These are phyloP conservation scores for Gopherus evgoodei DNA, from an alignment of 2,113 vertebrate genomes.

Conservation along the genomic window DNA sequence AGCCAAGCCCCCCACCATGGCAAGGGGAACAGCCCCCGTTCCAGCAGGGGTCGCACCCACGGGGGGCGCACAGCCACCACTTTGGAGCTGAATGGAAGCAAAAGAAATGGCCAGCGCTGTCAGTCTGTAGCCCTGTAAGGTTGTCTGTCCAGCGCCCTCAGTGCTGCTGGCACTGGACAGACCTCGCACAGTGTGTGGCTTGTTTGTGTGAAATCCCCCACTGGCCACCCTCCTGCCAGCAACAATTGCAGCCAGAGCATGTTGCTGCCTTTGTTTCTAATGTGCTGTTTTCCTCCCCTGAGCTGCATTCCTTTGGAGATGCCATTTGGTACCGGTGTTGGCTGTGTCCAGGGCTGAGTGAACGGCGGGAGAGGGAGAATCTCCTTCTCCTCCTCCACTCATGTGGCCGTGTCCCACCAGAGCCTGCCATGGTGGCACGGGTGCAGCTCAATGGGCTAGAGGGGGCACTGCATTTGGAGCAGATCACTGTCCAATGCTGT, in stretches of 20 bases:
- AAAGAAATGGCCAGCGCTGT: not conserved
- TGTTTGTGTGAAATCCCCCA: constrained; percentile 68
- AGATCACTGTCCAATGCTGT: too few relatives aligned
- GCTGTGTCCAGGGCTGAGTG: constrained; percentile 30
- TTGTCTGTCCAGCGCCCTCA: not conserved
- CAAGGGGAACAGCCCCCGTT: too few relatives aligned
- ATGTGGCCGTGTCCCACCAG: not conserved
- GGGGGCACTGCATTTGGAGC: not conserved
- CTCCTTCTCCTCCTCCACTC: not conserved
- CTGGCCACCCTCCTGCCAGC: constrained; percentile 57
- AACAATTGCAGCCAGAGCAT: constrained; percentile 56
- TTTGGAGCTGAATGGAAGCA: not conserved
- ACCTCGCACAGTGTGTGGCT: constrained; percentile 64
- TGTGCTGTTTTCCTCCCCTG: not conserved
- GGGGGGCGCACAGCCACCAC: too few relatives aligned
- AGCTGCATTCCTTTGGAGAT: constrained; percentile 50
- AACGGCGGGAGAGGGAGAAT: not conserved
- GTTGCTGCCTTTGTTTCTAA: constrained; percentile 53
- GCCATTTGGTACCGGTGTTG: constrained; percentile 74
- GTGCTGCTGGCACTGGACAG: constrained; percentile 29
- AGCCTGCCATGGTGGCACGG: too few relatives aligned
- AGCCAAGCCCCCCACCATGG: too few relatives aligned
- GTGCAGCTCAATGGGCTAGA: too few relatives aligned
- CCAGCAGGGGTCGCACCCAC: too few relatives aligned
- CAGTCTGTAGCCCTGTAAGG: not conserved